These are phyloP conservation scores for Eristalis pertinax DNA, from an alignment of 2,888 invertebrate species.

Conservation along the genomic window DNA sequence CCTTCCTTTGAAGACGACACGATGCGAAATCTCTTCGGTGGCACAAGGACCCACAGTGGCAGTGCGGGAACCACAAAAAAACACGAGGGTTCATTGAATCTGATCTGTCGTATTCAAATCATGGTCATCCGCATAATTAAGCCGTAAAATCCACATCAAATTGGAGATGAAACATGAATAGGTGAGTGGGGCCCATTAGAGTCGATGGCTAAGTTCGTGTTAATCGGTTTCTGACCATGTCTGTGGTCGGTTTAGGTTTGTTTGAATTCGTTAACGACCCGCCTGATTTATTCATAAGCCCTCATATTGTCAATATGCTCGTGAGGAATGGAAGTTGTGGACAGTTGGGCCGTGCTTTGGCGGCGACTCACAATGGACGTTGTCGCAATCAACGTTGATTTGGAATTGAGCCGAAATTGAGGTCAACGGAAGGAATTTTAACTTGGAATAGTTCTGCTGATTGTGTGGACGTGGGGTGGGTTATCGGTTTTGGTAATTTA, in stretches of 20 bases:
- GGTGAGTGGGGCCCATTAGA: background rate
- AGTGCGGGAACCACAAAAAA: background rate
- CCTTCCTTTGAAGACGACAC: background rate
- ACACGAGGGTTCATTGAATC: background rate
- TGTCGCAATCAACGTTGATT: background rate
- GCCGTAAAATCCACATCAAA: slow-evolving; percentile 7
- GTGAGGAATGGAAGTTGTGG: background rate
- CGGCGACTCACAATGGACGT: background rate
- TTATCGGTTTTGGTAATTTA: background rate
- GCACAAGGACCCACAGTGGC: too few species aligned
- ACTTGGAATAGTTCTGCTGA: background rate
- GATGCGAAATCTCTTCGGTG: background rate
- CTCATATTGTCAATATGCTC: slow-evolving; percentile 2
- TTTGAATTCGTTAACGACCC: slow-evolving; percentile 25
- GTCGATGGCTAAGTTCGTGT: background rate
- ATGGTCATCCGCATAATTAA: slow-evolving; percentile 29
- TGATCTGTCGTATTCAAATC: slow-evolving; percentile 4
- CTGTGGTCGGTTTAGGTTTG: background rate
- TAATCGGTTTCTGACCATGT: slow-evolving; percentile 11
- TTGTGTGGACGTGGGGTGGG: background rate
- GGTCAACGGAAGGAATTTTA: background rate
- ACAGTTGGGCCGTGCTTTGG: background rate
- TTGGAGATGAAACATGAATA: slow-evolving; percentile 12
- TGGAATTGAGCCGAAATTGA: background rate
- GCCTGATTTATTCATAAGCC: slow-evolving; percentile 17